phyloP scores from a whole-genome alignment of 2,113 vertebrate species.

The Pangasianodon hypophthalmus region DNA sequence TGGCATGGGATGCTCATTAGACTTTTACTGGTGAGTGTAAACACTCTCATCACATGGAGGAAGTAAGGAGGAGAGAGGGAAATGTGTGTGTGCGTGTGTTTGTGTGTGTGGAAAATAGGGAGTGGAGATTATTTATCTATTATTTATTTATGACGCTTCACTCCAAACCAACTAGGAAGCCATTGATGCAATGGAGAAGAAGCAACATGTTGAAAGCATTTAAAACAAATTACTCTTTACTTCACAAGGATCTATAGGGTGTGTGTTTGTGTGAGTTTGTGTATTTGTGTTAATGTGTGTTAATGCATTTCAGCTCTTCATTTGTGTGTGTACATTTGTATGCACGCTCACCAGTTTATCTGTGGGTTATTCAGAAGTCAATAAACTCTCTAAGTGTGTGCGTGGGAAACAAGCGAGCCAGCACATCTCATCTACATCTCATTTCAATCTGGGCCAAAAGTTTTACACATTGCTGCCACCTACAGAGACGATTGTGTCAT shows the following conservation, averaged over 20 bases:
- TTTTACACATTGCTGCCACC: slow-evolving; percentile 36
- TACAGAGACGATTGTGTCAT: slow-evolving; percentile 24
- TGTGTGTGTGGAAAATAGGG: not conserved
- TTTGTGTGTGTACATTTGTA: not conserved
- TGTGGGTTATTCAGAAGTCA: not conserved
- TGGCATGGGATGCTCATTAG: slow-evolving; percentile 48
- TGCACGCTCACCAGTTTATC: not conserved
- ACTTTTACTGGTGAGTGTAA: slow-evolving; percentile 7
- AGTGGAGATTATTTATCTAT: slow-evolving; percentile 32
- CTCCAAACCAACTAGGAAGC: slow-evolving; percentile 13
- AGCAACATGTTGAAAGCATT: slow-evolving; percentile 22
- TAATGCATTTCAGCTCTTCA: not conserved
- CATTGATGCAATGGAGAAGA: slow-evolving; percentile 6
- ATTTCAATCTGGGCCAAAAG: not conserved
- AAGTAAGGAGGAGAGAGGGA: not conserved
- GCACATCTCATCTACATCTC: slow-evolving; percentile 24
- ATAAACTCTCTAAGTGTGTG: not conserved
- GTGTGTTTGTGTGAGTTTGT: not conserved
- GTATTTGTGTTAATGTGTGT: not conserved
- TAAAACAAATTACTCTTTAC: not conserved
- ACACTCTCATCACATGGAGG: slow-evolving; percentile 6
- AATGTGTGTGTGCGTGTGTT: not conserved
- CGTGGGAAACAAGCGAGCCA: slow-evolving; percentile 28
- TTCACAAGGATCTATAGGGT: not conserved
- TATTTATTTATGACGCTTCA: slow-evolving; percentile 24